Conservation (phyloP, 2,888 invertebrate genomes). For the Carabus problematicus region DNA sequence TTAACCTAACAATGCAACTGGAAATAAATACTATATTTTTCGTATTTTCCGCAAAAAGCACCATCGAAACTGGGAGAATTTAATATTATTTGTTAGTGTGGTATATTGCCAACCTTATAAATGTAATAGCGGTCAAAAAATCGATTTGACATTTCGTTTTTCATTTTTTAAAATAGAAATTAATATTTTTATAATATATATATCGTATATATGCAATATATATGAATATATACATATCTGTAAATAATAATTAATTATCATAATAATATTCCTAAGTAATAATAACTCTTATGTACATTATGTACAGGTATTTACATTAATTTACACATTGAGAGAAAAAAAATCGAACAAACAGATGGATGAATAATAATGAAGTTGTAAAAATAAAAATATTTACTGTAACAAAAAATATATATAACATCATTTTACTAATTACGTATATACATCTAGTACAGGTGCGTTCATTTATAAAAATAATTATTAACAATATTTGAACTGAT, state of each 20-base stretch:
- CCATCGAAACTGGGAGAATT: constrained; percentile 20
- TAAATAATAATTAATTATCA: constrained; percentile 47
- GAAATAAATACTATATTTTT: neutral
- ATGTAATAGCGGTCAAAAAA: constrained; percentile 45
- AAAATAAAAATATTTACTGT: too few species aligned
- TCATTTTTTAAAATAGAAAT: constrained; percentile 47
- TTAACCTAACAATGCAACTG: neutral
- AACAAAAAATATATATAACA: too few species aligned
- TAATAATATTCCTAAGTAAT: constrained; percentile 56
- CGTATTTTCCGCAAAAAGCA: neutral
- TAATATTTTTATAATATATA: constrained; percentile 54
- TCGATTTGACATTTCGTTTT: neutral
- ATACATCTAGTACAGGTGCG: too few species aligned
- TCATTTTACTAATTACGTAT: too few species aligned
- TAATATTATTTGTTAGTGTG: constrained; percentile 32
- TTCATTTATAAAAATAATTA: too few species aligned
- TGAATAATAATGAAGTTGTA: constrained; percentile 56
- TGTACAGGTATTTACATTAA: constrained; percentile 55
- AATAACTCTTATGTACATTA: constrained; percentile 59
- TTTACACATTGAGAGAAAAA: too few species aligned
- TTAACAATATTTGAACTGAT: too few species aligned
- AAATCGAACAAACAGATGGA: too few species aligned
- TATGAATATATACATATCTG: constrained; percentile 44
- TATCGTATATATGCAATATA: neutral
- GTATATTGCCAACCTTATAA: constrained; percentile 56